These are phyloP conservation scores for Amyelois transitella DNA, from an alignment of 1,140 invertebrate species.

Conservation along the genomic window DNA sequence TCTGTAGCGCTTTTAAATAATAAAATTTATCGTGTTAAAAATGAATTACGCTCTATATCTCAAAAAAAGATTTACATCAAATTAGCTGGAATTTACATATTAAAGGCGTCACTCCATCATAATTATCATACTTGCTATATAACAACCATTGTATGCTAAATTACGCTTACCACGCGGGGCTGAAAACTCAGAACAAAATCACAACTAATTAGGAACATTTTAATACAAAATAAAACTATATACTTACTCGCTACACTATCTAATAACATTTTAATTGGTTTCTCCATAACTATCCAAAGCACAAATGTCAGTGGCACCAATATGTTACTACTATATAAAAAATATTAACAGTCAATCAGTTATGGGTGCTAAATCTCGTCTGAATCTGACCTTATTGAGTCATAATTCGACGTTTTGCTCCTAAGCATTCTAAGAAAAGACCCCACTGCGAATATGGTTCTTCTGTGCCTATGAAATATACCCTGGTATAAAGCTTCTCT, in stretches of 20 bases:
- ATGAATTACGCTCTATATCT: too few relatives aligned
- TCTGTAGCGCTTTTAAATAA: too few relatives aligned
- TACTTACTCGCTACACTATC: slow-evolving; percentile 37
- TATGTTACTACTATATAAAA: slow-evolving; percentile 39
- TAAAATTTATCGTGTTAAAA: too few relatives aligned
- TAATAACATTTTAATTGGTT: slow-evolving; percentile 40
- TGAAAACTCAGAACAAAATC: slow-evolving; percentile 35
- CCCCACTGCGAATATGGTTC: slow-evolving; percentile 85
- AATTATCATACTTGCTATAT: slow-evolving; percentile 3
- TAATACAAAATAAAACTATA: slow-evolving; percentile 53
- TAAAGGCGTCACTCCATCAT: not conserved
- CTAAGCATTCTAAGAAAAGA: slow-evolving; percentile 87
- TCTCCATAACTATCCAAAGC: slow-evolving; percentile 42
- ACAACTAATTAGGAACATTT: slow-evolving; percentile 66
- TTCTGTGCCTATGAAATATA: slow-evolving; percentile 85
- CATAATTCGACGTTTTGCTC: slow-evolving; percentile 86
- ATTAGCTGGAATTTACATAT: not conserved
- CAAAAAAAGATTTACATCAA: too few relatives aligned
- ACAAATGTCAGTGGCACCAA: slow-evolving; percentile 63
- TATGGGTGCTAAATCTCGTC: slow-evolving; percentile 70
- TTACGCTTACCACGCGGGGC: slow-evolving; percentile 23
- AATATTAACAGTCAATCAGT: slow-evolving; percentile 29
- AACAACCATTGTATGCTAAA: slow-evolving; percentile 7
- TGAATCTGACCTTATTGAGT: slow-evolving; percentile 79
- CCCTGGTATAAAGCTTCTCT: slow-evolving; percentile 86